These are phyloP conservation scores for Dicrostonyx torquatus DNA, from an alignment of 2,797 vertebrate genomes.

Conservation along the genomic window DNA sequence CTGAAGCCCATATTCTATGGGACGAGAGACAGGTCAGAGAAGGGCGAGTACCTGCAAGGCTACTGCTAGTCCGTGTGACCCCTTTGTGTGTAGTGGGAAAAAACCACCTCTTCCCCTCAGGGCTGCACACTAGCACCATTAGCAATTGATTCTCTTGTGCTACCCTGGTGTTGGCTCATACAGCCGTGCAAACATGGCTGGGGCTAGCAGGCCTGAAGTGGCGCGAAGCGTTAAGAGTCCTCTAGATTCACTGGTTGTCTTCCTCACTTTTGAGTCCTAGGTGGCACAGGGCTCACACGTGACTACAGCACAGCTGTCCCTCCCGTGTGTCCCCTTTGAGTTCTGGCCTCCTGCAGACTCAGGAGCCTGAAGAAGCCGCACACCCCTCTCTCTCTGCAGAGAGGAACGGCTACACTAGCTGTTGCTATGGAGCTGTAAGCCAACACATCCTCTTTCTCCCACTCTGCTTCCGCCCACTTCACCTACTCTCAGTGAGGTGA, in stretches of 20 bases:
- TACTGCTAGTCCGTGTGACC: accelerated
- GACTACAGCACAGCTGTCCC: not conserved
- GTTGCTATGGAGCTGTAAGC: not conserved
- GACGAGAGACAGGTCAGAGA: not conserved
- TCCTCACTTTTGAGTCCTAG: not conserved
- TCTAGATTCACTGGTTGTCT: not conserved
- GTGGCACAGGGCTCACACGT: not conserved
- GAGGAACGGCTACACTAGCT: not conserved
- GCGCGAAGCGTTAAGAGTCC: accelerated
- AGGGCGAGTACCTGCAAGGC: not conserved
- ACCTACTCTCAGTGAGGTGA: not conserved
- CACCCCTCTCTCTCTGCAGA: not conserved
- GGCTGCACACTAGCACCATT: not conserved
- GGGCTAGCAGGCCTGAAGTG: not conserved
- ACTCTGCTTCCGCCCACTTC: not conserved
- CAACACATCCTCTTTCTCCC: not conserved
- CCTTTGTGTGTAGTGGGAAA: accelerated
- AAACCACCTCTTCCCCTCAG: accelerated
- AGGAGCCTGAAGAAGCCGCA: not conserved
- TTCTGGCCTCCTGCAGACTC: not conserved
- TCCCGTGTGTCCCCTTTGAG: not conserved
- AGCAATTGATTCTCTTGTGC: not conserved
- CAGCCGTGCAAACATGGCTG: accelerated
- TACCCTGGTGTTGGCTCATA: too few relatives aligned
- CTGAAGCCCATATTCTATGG: not conserved